Evolutionary conservation across 2,113 vertebrate genomes (phyloP), one percentile per base, ranked within the genome.

Genomic region (Melozone crissalis): DNA sequence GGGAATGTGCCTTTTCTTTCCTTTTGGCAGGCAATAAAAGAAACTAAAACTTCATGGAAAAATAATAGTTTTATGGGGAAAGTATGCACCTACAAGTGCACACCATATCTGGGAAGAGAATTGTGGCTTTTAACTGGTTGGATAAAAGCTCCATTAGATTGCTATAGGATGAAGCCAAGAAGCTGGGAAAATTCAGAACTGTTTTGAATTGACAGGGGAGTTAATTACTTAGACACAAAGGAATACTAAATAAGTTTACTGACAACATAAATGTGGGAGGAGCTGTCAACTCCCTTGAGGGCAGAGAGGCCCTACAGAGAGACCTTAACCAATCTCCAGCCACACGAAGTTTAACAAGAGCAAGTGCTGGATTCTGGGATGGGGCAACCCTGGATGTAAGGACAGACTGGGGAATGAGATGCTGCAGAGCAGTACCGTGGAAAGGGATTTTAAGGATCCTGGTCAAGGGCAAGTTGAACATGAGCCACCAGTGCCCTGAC

Each of bases 401-500:
- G 52, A 37, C 10, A 33, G 15, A 23, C 31, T 44, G 39, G 20
- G 23, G 24, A 68, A n/a, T 24, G n/a, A 46, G 33, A 21, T 5
- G 13, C 8, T 67, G 39, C 13, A n/a, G 3, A 46, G 28, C 46
- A 67, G 20, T 10, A 24, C 33, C 9, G 6, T 11, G 23, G 27
- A 74, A 67, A 61, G 20, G 27, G 27, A 11, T 15, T 15, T 66
- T 16, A 4, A 4, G 21, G 2, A 11, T 51, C 21, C 21, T 52
- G 19, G 35, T 30, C 0, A 0, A 2, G 1, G 22, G 44, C 27
- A n/a, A 80, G 30, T 5, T 51, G 39, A 5, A 6, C 22, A 30
- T 0, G 2, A 28, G 33, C 0, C 33, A 67, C 44, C 86, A 52
- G 23, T 67, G 44, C 37, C 68, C 52, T 74, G 37, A 15, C 51